Base-by-base conservation (phyloP, 1,140 invertebrate species). In the Eupeodes corollae region DNA sequence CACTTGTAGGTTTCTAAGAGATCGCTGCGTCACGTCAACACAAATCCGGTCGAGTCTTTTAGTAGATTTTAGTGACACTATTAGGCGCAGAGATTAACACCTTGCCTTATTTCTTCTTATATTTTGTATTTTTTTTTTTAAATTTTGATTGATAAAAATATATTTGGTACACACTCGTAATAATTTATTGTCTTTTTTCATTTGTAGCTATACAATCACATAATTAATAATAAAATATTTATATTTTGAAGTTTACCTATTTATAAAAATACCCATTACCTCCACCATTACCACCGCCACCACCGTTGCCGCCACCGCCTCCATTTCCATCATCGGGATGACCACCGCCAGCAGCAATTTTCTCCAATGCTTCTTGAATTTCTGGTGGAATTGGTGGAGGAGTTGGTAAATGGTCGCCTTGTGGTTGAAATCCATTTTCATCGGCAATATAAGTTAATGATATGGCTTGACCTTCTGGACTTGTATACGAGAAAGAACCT, bases 351-450 rank as follows among this genome's bases (percentile, higher is more conserved):
- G 81, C 83, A 53, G 77, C 85, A 63, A 86, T 81, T 49, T 84
- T 75, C 65, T 86, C 84, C 21, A 89, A 72, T 40, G 83, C 83
- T 63, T 85, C 85, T 68, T 87, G 84, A 54, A 89, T 86, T 71
- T 86, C 84, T 2, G 78, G 72, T 41, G 84, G 86, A 32, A 90
- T 83, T 33, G 86, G 86, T 2, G 85, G 84, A 13, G 85, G 82
- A 3, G 83, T 85, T 34, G 86, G 86, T 16, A 88, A 67, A 61
- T 86, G 84, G 21, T 76, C 76, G 18, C 84, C 84, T 45, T 77
- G 67, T 1, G 84, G 81, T 48, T 79, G 79, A 70, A 86, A 89
- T 12, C 84, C 85, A 50, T 82, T 81, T 58, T 88, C 83, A 53
- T 88, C 84, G 15, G 86, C 86, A n/a, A 80, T 79, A 72, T 89